phyloP scores from a whole-genome alignment of 2,888 invertebrate genomes.

The Danaus chrysippus region DNA sequence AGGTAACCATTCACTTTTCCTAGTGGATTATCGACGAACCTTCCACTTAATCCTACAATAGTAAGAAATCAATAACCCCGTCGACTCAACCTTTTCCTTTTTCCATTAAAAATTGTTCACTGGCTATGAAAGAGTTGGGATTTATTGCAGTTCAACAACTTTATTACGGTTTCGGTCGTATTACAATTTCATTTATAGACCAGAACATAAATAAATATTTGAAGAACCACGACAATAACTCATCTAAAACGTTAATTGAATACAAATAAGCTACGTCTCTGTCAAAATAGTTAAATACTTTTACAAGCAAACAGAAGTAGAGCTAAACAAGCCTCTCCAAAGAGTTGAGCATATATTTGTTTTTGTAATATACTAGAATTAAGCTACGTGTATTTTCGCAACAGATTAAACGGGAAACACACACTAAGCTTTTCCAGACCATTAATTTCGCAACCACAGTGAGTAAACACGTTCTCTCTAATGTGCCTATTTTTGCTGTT shows the following conservation, averaged over 20 bases:
- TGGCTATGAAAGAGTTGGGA: conserved; percentile 5
- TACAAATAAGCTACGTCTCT: background rate
- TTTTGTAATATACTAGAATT: conserved; percentile 8
- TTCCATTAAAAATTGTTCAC: conserved; percentile 17
- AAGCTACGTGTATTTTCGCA: conserved; percentile 58
- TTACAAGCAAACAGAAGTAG: background rate
- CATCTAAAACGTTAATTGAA: background rate
- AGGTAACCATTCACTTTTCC: conserved; percentile 2
- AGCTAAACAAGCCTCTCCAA: background rate
- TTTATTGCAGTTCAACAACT: conserved; percentile 7
- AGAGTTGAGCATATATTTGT: conserved; percentile 14
- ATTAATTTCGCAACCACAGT: conserved; percentile 55
- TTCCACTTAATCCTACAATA: conserved; percentile 25
- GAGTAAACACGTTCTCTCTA: conserved; percentile 53
- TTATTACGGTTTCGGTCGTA: conserved; percentile 1
- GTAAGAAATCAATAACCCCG: conserved; percentile 20
- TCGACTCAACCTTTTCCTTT: conserved; percentile 20
- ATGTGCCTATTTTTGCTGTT: conserved; percentile 52
- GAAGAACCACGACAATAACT: background rate
- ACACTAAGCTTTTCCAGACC: conserved; percentile 60
- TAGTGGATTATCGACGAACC: conserved; percentile 7
- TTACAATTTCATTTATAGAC: background rate
- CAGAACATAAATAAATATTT: too few relatives aligned
- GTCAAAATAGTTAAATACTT: background rate
- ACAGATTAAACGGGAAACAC: conserved; percentile 56